Base-by-base conservation (phyloP, 23 tunicate species). In the Ciona savignyi region DNA sequence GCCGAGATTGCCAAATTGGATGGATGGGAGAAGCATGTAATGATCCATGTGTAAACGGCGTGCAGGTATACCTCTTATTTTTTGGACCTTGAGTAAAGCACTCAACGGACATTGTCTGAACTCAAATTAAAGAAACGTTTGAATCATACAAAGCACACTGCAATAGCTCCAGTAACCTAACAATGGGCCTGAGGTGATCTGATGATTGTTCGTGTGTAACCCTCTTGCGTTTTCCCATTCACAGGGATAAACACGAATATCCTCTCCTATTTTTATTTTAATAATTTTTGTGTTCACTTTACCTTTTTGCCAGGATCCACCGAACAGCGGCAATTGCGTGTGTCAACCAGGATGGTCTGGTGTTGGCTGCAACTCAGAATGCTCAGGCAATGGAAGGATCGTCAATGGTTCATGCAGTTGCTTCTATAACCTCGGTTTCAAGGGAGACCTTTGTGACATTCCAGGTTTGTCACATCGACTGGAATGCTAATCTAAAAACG, bases 301-400 rank as follows among this genome's bases (percentile, higher is more conserved):
- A 42, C 15, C 9, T 42, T n/a, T 28, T 73, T 30, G 27, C 27
- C 65, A 73, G 77, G 77, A 32, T 35, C 77, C 77, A 73, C 65
- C 77, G 4, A 30, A 73, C 77, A 73, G 77, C 27, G 77, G 77
- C 1, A 73, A 73, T 34, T 73, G 77, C 24, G 77, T 32, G 15
- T 73, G 77, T 26, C 34, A 73, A 24, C 77, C 64, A 48, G 77
- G 77, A 32, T 73, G 77, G 77, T 27, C 77, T 4, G 77, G 77
- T 23, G 77, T 60, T 34, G 77, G 77, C 21, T 73, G 77, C n/a
- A 60, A 73, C 34, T 73, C 77, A n/a, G 77, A 73, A 73, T 73
- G 77, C 51, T 73, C 77, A 48, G 77, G 77, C 23, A 73, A 73
- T 27, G 77, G 77, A 49, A 48, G 28, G 34, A 49, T 73, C 6